phyloP scores from a whole-genome alignment of 1,140 invertebrate genomes.

The Drosophila grimshawi region DNA sequence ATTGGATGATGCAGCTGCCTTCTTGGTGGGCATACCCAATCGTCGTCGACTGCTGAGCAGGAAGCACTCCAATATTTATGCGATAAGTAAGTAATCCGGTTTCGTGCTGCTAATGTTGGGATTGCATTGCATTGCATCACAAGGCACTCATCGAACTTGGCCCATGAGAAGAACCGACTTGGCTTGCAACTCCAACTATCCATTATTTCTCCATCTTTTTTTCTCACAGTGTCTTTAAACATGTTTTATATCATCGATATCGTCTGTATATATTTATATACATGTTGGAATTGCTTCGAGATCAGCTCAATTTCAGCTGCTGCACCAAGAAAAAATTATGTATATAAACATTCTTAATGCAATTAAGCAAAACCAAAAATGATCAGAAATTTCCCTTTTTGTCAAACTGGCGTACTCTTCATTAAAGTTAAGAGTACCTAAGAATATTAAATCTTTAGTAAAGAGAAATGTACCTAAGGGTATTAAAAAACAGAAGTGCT shows the following conservation, averaged over 20 bases:
- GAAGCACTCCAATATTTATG: slow-evolving; percentile 86
- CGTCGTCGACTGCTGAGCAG: slow-evolving; percentile 87
- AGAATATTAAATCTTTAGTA: no score
- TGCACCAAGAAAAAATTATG: no score
- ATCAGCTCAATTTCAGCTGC: slow-evolving; percentile 42
- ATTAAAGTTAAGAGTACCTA: no score
- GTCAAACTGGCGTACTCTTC: no score
- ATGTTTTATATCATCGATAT: neutral
- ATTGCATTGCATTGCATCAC: slow-evolving; percentile 74
- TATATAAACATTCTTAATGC: no score
- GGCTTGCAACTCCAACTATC: slow-evolving; percentile 22
- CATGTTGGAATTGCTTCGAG: slow-evolving; percentile 13
- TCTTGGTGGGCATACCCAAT: slow-evolving; percentile 90
- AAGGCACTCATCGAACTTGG: slow-evolving; percentile 62
- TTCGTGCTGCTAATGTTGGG: slow-evolving; percentile 18
- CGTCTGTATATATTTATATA: slow-evolving; percentile 1
- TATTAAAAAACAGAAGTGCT: no score
- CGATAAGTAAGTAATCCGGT: slow-evolving; percentile 86
- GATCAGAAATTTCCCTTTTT: no score
- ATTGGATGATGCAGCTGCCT: slow-evolving; percentile 86
- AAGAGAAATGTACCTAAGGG: no score
- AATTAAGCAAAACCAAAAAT: neutral
- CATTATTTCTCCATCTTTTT: slow-evolving; percentile 7
- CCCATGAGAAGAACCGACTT: slow-evolving; percentile 47
- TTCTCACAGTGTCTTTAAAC: slow-evolving; percentile 71